Evolutionary conservation across 2,888 invertebrate genomes (phyloP).

Genomic region (Tortricodes alternella): DNA sequence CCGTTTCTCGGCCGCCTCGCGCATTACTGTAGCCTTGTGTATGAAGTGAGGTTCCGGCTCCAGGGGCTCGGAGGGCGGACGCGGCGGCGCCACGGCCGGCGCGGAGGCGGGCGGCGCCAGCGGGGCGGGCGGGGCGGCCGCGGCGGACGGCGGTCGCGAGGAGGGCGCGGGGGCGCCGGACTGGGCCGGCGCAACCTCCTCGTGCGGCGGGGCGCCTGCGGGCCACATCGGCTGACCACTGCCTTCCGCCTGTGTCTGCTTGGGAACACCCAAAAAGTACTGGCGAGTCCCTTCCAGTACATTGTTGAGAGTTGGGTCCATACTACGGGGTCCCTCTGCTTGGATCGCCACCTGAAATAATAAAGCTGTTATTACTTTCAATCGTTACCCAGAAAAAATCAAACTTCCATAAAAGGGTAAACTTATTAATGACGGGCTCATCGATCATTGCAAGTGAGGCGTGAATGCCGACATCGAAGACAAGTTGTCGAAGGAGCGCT

Average conservation of each 20-base stretch:
- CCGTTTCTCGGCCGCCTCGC: constrained; percentile 76
- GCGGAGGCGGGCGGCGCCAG: constrained; percentile 50
- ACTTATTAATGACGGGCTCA: constrained; percentile 13
- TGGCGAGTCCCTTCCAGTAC: constrained; percentile 92
- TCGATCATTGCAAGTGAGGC: constrained; percentile 36
- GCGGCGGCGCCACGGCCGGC: constrained; percentile 65
- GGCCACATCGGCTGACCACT: constrained; percentile 67
- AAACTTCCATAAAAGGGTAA: constrained; percentile 19
- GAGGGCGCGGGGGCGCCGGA: constrained; percentile 72
- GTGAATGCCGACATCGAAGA: constrained; percentile 39
- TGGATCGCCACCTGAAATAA: constrained; percentile 57
- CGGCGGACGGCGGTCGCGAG: constrained; percentile 77
- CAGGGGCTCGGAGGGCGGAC: constrained; percentile 74
- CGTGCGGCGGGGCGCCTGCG: constrained; percentile 55
- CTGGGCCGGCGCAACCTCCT: constrained; percentile 70
- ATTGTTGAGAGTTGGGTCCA: constrained; percentile 90
- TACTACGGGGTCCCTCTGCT: constrained; percentile 77
- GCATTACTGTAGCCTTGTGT: constrained; percentile 80
- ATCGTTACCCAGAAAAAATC: constrained; percentile 2
- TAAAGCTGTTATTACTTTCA: constrained; percentile 21
- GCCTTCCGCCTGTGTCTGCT: constrained; percentile 70
- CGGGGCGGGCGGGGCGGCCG: constrained; percentile 74
- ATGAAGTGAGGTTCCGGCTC: constrained; percentile 82
- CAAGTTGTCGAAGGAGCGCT: constrained; percentile 48
- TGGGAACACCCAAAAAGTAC: constrained; percentile 91